Percentiles rank a stretch among this genome's conserved stretches.
Conservation (phyloP, 2,797 vertebrate species). For the Oophaga sylvatica region DNA sequence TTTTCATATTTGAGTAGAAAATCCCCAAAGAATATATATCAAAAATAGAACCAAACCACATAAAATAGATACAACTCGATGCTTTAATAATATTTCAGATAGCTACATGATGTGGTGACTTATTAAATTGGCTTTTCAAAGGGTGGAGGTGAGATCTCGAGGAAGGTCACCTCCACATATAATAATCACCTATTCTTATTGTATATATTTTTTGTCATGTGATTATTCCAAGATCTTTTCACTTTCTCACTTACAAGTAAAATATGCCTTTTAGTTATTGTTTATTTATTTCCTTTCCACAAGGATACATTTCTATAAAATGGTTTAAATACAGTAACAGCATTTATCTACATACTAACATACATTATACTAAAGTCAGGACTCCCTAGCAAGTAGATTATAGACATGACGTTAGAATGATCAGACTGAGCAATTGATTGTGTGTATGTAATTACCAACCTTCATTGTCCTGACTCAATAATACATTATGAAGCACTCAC, state of each 20-base stretch:
- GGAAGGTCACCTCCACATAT: slow-evolving; percentile 8
- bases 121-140: not conserved
- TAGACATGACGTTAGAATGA: not conserved
- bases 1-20: not conserved
- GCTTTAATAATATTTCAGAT: slow-evolving; percentile 4
- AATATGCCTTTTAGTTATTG: not conserved
- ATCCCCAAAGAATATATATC: not conserved
- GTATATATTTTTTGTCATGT: not conserved
- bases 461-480: not conserved
- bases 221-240: not conserved
- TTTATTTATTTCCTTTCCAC: not conserved
- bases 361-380: not conserved
- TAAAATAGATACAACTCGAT: slow-evolving; percentile 3
- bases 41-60: not conserved
- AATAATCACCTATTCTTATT: not conserved
- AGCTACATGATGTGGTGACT: slow-evolving; percentile 15
- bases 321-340: not conserved
- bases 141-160: not conserved
- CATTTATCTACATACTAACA: not conserved
- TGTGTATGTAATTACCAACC: not conserved
- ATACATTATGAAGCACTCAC: not conserved
- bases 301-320: not conserved
- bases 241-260: not conserved
- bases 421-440: not conserved
- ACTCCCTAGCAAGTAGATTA: not conserved